Conservation (phyloP, 1,140 invertebrate species). For the Drosophila lowei region DNA sequence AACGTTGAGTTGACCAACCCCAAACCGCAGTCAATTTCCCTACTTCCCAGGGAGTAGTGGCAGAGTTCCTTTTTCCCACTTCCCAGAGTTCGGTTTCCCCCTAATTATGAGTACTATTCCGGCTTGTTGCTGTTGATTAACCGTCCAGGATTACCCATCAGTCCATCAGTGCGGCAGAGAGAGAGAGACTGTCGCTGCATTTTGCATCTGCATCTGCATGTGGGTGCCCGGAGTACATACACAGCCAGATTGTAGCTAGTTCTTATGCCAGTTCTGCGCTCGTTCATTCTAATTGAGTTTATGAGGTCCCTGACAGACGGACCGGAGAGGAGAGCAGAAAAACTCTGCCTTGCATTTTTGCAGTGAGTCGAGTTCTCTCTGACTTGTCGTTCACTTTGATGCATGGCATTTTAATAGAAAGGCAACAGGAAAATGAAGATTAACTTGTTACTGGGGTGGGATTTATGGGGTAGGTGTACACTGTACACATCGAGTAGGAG, state of each 20-base stretch:
- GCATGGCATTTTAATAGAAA: constrained; percentile 74
- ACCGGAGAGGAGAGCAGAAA: no score
- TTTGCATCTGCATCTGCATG: constrained; percentile 39
- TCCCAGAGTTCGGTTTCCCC: constrained; percentile 27
- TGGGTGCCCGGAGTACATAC: constrained; percentile 33
- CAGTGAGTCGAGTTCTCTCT: constrained; percentile 4
- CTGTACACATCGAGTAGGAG: not conserved
- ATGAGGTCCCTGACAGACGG: constrained; percentile 48
- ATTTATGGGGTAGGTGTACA: constrained; percentile 5
- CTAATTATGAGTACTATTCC: constrained; percentile 57
- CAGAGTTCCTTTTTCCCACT: constrained; percentile 33
- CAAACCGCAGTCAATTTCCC: constrained; percentile 13
- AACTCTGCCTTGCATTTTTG: constrained; percentile 14
- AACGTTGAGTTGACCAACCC: constrained; percentile 16
- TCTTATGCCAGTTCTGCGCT: constrained; percentile 27
- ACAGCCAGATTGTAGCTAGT: constrained; percentile 11
- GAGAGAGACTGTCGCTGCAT: not conserved
- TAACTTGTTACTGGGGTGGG: constrained; percentile 55
- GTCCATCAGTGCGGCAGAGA: not conserved
- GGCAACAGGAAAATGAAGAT: constrained; percentile 70
- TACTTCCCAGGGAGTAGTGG: not conserved
- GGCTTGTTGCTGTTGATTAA: constrained; percentile 49
- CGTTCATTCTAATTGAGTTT: constrained; percentile 77
- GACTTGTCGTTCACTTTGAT: constrained; percentile 68
- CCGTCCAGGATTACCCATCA: constrained; percentile 42